A percentile compares a stretch with the other conserved stretches of the same genome.
These are phyloP conservation scores for Catharus minimus DNA, from an alignment of 2,113 vertebrate genomes.

Conservation along the genomic window DNA sequence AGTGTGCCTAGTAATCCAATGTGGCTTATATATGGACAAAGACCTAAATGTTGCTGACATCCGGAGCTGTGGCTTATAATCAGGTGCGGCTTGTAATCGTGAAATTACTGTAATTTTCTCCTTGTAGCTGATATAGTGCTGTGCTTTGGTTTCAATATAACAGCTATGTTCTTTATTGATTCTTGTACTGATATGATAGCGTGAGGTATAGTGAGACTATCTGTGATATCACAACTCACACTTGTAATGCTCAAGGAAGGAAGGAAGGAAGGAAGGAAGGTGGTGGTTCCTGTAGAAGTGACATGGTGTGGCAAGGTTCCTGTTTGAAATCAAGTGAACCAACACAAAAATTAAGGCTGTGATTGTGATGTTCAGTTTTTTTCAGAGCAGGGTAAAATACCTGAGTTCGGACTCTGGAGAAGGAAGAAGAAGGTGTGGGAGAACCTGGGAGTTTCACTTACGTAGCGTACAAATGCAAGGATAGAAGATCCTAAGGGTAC, in stretches of 20 bases:
- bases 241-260: neutral
- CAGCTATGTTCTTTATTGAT: neutral
- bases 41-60: too few species aligned
- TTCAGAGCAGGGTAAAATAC: neutral
- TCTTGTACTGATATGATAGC: neutral
- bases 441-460: neutral
- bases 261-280: neutral
- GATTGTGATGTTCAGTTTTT: neutral
- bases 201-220: neutral
- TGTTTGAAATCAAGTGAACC: neutral
- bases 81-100: too few species aligned
- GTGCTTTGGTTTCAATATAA: neutral
- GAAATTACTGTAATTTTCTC: neutral
- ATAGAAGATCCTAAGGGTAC: neutral
- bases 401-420: neutral
- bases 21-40: too few species aligned
- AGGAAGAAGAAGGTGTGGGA: neutral
- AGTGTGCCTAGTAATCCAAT: too few species aligned
- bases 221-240: neutral
- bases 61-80: too few species aligned
- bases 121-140: neutral
- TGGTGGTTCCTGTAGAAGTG: neutral
- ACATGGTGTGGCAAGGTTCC: fast-evolving
- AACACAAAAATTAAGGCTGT: neutral
- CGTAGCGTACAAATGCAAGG: fast-evolving